phyloP scores from a whole-genome alignment of 1,140 invertebrate genomes.

The Drosophila pachea region DNA sequence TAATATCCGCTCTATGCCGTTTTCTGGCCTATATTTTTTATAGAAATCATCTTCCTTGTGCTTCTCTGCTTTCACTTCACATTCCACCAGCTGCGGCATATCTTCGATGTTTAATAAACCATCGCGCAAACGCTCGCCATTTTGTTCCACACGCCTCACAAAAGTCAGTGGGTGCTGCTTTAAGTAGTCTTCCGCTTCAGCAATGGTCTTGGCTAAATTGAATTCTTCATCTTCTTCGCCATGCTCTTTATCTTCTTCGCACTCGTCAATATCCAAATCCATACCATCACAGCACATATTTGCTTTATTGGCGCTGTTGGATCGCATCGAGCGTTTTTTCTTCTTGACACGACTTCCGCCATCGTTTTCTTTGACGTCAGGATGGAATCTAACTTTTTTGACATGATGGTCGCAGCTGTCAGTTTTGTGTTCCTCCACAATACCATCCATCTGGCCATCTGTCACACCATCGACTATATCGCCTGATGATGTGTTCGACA shows the following conservation, averaged over 20 bases:
- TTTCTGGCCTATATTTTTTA: slow-evolving; percentile 56
- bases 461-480: slow-evolving; percentile 1
- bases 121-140: slow-evolving; percentile 47
- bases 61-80: slow-evolving; percentile 8
- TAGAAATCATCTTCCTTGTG: slow-evolving; percentile 48
- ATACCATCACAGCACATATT: slow-evolving; percentile 55
- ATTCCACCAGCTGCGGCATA: slow-evolving; percentile 28
- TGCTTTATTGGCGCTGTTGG: slow-evolving; percentile 24
- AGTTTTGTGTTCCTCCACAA: slow-evolving; percentile 24
- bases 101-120: slow-evolving; percentile 48
- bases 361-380: slow-evolving; percentile 68
- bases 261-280: slow-evolving; percentile 52
- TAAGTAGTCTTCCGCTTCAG: slow-evolving; percentile 70
- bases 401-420: slow-evolving; percentile 46
- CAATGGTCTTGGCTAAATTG: slow-evolving; percentile 66
- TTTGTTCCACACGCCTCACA: slow-evolving; percentile 54
- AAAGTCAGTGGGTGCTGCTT: slow-evolving; percentile 72
- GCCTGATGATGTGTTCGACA: slow-evolving; percentile 18
- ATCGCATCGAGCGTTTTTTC: slow-evolving; percentile 47
- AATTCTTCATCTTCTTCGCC: slow-evolving; percentile 49
- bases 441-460: neutral
- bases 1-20: slow-evolving; percentile 66
- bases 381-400: slow-evolving; percentile 72
- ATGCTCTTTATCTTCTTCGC: slow-evolving; percentile 34
- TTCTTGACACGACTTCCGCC: slow-evolving; percentile 67